Evolutionary conservation across 2,113 vertebrate genomes (phyloP), one percentile per base, ranked within the genome.

Genomic region (Chlamydotis undulata): DNA sequence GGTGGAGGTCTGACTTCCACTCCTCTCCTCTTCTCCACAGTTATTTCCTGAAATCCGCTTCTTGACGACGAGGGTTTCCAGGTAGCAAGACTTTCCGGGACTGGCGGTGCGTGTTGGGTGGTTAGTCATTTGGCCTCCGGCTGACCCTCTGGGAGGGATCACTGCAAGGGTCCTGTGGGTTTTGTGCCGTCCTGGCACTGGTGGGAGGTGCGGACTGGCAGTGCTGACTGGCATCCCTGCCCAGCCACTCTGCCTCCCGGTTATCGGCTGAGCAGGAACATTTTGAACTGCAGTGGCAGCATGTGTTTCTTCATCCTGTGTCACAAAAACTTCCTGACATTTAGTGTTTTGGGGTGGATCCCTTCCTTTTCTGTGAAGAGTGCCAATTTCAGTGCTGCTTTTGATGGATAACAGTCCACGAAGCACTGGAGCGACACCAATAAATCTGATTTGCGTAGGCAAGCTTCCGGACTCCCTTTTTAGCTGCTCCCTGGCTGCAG

Each of bases 11-110:
- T 91, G 53, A 59, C 71, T 95, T 86, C 70, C 61, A 43, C 45
- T 90, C 19, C 45, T 87, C 68, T 89, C 59, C 23, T 73, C 47
- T 83, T 53, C 63, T 83, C 55, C 16, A 24, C 39, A 35, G 85
- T 73, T 78, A 5, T 93, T 97, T 94, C 86, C 86, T 86, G 89
- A 96, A 82, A 70, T 60, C 49, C 24, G 6, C 67, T 83, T 94
- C 82, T 87, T 69, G 78, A 92, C 21, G 49, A 23, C 7, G 43
- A 94, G 56, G 69, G 37, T 89, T 92, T 96, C 87, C 91, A 96
- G 80, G 83, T 84, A 90, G 33, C 3, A 22, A 92, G 39, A 10
- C 75, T 76, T 97, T 96, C 97, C 97, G 94, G 97, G 96, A 97
- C 95, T 33, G 17, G 84, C 33, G 61, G 74, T 85, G n/a, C 6